These are phyloP conservation scores for Hypocryptadius cinnamomeus DNA, from an alignment of 2,113 vertebrate genomes.

Conservation along the genomic window DNA sequence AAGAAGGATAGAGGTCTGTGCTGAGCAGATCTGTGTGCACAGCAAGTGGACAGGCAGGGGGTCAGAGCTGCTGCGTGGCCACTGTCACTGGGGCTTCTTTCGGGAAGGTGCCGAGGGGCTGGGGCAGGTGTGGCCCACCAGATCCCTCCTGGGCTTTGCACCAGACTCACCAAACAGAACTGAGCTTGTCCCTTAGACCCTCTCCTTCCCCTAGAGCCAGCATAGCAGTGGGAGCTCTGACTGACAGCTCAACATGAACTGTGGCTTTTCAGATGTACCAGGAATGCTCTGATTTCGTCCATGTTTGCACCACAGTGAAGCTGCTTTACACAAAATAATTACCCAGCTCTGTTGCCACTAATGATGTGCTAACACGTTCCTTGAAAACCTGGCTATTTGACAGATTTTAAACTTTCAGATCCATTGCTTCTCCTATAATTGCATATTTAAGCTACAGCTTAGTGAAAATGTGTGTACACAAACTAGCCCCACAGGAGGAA, in stretches of 20 bases:
- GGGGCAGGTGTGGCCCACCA: neutral
- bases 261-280: neutral
- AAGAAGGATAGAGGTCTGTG: neutral
- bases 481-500: neutral
- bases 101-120: neutral
- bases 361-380: neutral
- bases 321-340: neutral
- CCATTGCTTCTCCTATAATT: neutral
- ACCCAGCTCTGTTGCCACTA: neutral
- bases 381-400: neutral
- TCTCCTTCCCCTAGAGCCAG: neutral
- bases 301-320: neutral
- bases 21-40: neutral
- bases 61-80: neutral
- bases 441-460: neutral
- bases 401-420: neutral
- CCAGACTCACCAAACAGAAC: neutral
- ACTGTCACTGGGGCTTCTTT: neutral
- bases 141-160: neutral
- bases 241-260: neutral
- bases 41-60: neutral
- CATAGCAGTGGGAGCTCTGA: neutral
- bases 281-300: neutral
- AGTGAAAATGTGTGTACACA: neutral
- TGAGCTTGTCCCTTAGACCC: rapidly evolving